phyloP scores from a whole-genome alignment of 2,797 vertebrate genomes.

The Orestias chungarensis region DNA sequence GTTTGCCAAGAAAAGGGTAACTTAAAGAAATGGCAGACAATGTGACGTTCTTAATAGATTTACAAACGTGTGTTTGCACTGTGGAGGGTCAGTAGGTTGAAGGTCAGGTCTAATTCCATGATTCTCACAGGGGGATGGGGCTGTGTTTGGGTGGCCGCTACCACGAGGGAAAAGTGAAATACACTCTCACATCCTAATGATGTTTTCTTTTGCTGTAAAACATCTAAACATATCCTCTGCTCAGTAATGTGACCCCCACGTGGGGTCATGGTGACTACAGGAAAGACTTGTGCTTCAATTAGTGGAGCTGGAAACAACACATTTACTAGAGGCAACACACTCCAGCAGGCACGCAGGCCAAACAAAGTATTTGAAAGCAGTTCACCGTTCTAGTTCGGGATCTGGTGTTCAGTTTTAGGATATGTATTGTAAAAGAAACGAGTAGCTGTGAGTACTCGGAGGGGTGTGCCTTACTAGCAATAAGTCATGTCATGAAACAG shows the following conservation, averaged over 20 bases:
- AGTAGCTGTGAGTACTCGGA: conserved; percentile 43
- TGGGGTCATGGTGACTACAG: conserved; percentile 75
- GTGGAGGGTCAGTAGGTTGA: conserved; percentile 60
- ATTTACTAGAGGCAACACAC: conserved; percentile 31
- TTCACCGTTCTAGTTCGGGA: conserved; percentile 19
- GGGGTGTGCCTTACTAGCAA: conserved; percentile 53
- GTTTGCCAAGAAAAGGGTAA: background rate
- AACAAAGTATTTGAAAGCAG: background rate
- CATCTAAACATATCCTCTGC: conserved; percentile 80
- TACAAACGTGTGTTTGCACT: conserved; percentile 17
- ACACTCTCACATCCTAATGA: conserved; percentile 75
- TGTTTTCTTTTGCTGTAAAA: conserved; percentile 81
- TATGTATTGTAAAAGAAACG: conserved; percentile 39
- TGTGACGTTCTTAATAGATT: background rate
- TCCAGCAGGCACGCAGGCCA: background rate
- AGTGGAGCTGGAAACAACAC: conserved; percentile 70
- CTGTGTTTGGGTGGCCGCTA: conserved; percentile 38
- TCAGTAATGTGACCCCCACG: conserved; percentile 76
- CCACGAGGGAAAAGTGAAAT: conserved; percentile 78
- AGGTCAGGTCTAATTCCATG: conserved; percentile 75
- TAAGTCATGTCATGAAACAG: conserved; percentile 56
- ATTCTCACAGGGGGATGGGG: conserved; percentile 39
- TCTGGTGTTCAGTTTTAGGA: conserved; percentile 20
- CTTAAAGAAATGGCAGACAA: background rate
- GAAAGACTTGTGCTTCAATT: conserved; percentile 76